Conservation (phyloP, 2,113 vertebrate genomes). For the Mohoua ochrocephala region DNA sequence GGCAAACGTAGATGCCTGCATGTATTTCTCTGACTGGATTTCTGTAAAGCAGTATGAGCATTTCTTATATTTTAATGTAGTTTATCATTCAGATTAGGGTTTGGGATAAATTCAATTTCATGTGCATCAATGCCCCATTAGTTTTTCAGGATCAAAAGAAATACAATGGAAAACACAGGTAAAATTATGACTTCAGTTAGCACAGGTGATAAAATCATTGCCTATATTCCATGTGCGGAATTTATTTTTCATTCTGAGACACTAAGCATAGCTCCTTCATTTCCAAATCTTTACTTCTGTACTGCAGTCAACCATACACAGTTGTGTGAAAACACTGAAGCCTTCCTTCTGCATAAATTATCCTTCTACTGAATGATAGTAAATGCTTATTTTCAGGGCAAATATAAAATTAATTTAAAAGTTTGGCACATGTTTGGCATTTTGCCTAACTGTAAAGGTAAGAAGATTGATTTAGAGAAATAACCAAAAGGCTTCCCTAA, state of each 20-base stretch:
- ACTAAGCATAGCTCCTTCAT: neutral
- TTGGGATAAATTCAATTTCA: neutral
- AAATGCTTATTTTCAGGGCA: neutral
- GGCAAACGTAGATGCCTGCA: constrained; percentile 1
- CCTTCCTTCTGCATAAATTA: neutral
- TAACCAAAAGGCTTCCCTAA: neutral
- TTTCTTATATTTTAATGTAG: neutral
- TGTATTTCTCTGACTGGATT: neutral
- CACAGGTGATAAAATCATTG: constrained; percentile 42
- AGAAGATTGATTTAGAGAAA: neutral
- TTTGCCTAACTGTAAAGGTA: neutral
- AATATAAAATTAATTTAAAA: neutral
- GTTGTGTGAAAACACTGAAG: constrained; percentile 19
- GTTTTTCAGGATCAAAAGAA: neutral
- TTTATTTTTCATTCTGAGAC: neutral
- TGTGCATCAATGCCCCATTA: neutral
- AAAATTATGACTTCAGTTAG: neutral
- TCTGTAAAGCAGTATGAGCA: neutral
- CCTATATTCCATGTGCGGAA: neutral
- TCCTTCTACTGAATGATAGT: neutral
- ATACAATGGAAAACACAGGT: neutral
- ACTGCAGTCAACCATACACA: constrained; percentile 16
- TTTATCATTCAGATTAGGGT: neutral
- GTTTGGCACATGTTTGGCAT: neutral
- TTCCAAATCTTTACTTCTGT: constrained; percentile 32